Conservation (phyloP, 2,888 invertebrate genomes). For the Polymixis lichenea region DNA sequence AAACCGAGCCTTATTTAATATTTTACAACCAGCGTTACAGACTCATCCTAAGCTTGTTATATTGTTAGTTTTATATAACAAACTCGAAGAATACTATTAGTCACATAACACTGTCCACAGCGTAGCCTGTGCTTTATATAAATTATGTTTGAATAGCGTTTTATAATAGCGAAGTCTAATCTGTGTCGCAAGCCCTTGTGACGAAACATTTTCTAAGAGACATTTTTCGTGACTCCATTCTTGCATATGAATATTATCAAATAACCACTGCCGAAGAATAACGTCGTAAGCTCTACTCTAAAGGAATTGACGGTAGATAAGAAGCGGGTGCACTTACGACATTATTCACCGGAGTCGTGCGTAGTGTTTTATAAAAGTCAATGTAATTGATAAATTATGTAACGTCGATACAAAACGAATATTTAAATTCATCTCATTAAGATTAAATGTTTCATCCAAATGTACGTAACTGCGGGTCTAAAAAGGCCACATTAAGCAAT, state of each 20-base stretch:
- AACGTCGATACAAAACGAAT: slow-evolving; percentile 47
- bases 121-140: slow-evolving; percentile 33
- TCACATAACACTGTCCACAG: slow-evolving; percentile 31
- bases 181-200: slow-evolving; percentile 35
- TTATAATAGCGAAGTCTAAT: slow-evolving; percentile 34
- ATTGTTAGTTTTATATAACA: slow-evolving; percentile 60
- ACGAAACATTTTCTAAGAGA: slow-evolving; percentile 36
- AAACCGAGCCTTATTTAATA: slow-evolving; percentile 9
- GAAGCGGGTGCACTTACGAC: slow-evolving; percentile 27
- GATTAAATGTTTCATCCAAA: slow-evolving; percentile 65
- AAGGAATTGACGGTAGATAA: slow-evolving; percentile 38
- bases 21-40: slow-evolving; percentile 53
- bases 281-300: slow-evolving; percentile 30
- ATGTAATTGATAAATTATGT: slow-evolving; percentile 50
- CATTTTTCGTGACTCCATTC: slow-evolving; percentile 22
- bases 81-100: slow-evolving; percentile 57
- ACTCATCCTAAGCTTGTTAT: slow-evolving; percentile 60
- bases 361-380: slow-evolving; percentile 40
- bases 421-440: slow-evolving; percentile 65
- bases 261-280: slow-evolving; percentile 22
- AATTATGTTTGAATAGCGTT: slow-evolving; percentile 48
- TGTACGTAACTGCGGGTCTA: slow-evolving; percentile 57
- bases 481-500: too few relatives aligned
- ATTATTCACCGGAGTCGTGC: slow-evolving; percentile 26
- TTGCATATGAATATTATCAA: slow-evolving; percentile 31